Evolutionary conservation across 1,140 invertebrate genomes (phyloP).

Genomic region (Parapsyche elsis): DNA sequence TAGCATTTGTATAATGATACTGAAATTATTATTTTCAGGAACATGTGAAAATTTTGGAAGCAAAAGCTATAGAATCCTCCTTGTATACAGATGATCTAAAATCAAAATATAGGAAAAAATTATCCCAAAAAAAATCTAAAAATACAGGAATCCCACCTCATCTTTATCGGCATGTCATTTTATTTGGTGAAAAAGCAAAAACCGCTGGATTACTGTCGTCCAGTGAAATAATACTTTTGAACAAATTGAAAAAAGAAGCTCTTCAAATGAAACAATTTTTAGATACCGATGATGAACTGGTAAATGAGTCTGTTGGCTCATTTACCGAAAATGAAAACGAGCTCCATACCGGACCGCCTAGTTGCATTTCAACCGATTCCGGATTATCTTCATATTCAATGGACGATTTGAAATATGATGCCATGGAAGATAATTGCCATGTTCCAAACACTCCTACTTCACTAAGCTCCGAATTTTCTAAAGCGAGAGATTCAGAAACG

Average conservation of each 20-base stretch:
- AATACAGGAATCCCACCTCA: conserved; percentile 17
- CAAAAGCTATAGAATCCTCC: not conserved
- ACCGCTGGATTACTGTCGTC: not conserved
- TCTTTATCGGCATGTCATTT: conserved; percentile 35
- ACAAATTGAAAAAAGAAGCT: not conserved
- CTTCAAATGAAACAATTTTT: not conserved
- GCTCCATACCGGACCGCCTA: conserved; percentile 30
- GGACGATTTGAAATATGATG: conserved; percentile 59
- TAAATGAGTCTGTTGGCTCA: not conserved
- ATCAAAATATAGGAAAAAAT: not conserved
- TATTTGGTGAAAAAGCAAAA: conserved; percentile 41
- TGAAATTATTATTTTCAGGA: conserved; percentile 17
- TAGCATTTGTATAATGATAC: not conserved
- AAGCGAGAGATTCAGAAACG: not conserved
- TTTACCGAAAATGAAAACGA: not conserved
- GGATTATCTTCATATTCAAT: conserved; percentile 62
- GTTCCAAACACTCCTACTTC: not conserved
- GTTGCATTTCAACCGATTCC: conserved; percentile 58
- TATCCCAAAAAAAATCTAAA: not conserved
- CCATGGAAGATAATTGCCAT: not conserved
- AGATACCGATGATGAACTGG: not conserved
- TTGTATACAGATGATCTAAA: not conserved
- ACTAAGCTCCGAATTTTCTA: not conserved
- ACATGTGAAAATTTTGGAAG: conserved; percentile 1
- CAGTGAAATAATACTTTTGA: conserved; percentile 15